Evolutionary conservation across 2,113 vertebrate species (phyloP), one percentile per base, ranked within the genome.

Genomic region (Bombycilla garrulus): DNA sequence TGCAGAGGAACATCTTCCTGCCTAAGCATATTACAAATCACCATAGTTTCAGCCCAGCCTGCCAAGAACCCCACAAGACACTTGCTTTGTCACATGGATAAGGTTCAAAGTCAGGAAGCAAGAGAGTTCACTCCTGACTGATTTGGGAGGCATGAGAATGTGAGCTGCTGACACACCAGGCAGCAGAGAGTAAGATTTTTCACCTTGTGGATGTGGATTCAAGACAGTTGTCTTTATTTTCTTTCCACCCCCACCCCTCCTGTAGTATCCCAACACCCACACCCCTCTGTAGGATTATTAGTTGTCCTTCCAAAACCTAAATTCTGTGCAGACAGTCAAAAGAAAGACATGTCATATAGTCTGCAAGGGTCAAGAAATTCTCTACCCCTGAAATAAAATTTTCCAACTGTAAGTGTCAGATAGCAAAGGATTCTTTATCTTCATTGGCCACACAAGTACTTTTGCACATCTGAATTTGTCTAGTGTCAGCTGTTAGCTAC

Each of bases 381-480:
- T 65, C 70, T 70, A 11, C 40, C 65, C 82, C 69, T 36, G 40
- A 92, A 95, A 96, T 81, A 89, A 91, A 82, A 40, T 87, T 92
- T 96, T 85, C 80, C 92, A 90, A 95, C 66, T 87, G 80, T 53
- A 91, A 90, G 45, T 21, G 44, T 81, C 92, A 85, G 95, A 96
- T 74, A 90, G 81, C 40, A 96, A 81, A 86, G 85, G 23, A 83
- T 78, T 86, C 71, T 96, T 95, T 93, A 94, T 93, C 92, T 88
- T 92, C 82, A 31, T 70, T 73, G 86, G 54, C 88, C 93, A 95
- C 58, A 64, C 8, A 17, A 86, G 26, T 88, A 83, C 50, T 94
- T 88, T 36, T 62, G 58, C 56, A 86, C 82, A 83, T 78, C 35
- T 83, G 91, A 92, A 95, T 97, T 95, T 90, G 35, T 66, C 51